Conservation (phyloP, 2,888 invertebrate species). For the Brachypalpus laphriformis region DNA sequence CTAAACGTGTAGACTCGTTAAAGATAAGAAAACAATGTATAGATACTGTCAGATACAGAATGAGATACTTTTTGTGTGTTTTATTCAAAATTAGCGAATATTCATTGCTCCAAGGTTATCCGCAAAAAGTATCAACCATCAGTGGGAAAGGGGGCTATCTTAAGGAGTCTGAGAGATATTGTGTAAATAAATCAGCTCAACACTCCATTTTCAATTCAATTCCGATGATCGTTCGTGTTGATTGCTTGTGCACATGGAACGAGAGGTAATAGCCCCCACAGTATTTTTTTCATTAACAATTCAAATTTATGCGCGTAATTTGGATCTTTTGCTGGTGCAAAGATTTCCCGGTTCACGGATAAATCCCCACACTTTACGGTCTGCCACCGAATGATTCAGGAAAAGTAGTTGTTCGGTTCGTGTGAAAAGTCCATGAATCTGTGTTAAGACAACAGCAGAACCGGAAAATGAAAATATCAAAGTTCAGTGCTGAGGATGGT, state of each 20-base stretch:
- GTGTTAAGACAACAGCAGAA: conserved; percentile 41
- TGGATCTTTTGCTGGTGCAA: conserved; percentile 35
- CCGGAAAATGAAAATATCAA: conserved; percentile 59
- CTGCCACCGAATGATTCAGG: conserved; percentile 24
- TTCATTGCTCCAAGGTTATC: conserved; percentile 8
- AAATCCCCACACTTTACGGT: conserved; percentile 22
- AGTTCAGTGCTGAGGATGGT: conserved; percentile 17
- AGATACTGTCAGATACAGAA: neutral
- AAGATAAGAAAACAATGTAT: conserved; percentile 13
- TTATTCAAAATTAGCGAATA: neutral
- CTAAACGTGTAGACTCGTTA: conserved; percentile 13
- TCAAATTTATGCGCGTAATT: conserved; percentile 34
- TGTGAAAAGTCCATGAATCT: conserved; percentile 38
- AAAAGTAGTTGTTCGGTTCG: conserved; percentile 46
- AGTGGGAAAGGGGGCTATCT: neutral
- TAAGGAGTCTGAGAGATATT: neutral
- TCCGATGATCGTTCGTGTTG: neutral
- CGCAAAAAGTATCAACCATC: conserved; percentile 18
- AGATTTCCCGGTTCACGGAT: conserved; percentile 40
- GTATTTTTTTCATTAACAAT: conserved; percentile 44
- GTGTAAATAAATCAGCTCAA: conserved; percentile 39
- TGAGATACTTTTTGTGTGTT: neutral
- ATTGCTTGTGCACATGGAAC: neutral
- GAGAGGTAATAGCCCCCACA: neutral
- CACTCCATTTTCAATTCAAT: conserved; percentile 19